A percentile compares a stretch with the other conserved stretches of the same genome.
Conservation (phyloP, 1,140 invertebrate genomes). For the Macrobrachium rosenbergii region DNA sequence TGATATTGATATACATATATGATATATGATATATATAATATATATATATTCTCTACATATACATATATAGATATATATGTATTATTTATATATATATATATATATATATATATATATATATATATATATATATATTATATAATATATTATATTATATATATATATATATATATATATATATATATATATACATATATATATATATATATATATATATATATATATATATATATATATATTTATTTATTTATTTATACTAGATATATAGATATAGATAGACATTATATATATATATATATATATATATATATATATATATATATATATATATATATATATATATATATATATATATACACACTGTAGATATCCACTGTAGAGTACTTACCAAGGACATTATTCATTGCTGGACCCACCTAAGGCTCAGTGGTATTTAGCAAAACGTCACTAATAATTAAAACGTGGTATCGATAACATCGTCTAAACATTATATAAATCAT, state of each 20-base stretch:
- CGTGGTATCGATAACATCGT: too few relatives aligned
- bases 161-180: background rate
- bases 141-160: background rate
- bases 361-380: too few relatives aligned
- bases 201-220: slow-evolving; percentile 27
- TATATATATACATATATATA: slow-evolving; percentile 5
- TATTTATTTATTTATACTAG: background rate
- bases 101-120: slow-evolving; percentile 9
- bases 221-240: slow-evolving; percentile 21
- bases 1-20: background rate
- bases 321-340: slow-evolving; percentile 15
- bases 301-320: too few relatives aligned
- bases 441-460: too few relatives aligned
- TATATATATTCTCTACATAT: background rate
- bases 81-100: slow-evolving; percentile 1
- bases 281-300: too few relatives aligned
- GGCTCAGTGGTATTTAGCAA: too few relatives aligned
- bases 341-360: slow-evolving; percentile 23
- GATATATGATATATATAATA: too few relatives aligned
- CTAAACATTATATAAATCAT: too few relatives aligned
- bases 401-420: too few relatives aligned
- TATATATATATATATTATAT: background rate
- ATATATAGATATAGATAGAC: background rate
- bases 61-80: background rate
- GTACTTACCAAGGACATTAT: too few relatives aligned